Evolutionary conservation across 2,888 invertebrate species (phyloP), one percentile per base, ranked within the genome.

Genomic region (Ormyrus thymus): DNA sequence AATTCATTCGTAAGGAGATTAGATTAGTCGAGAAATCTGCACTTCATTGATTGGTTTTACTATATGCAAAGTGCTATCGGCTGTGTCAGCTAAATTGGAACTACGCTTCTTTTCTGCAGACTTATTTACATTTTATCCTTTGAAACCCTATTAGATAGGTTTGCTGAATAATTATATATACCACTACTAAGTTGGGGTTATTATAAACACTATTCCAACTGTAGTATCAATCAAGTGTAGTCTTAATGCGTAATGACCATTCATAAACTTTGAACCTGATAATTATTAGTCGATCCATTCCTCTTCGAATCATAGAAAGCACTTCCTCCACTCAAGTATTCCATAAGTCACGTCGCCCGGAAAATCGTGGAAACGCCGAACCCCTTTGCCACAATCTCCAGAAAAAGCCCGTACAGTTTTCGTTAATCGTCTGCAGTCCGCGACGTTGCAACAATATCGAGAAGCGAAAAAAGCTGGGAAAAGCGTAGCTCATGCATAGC

Each of bases 401-500:
- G 55, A 68, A 68, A 68, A 55, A n/a, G n/a, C 5, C 11, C 10
- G 43, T 43, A n/a, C 13, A 59, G 43, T 59, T 45, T 68, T 68
- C 55, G 55, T 56, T 68, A 56, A 58, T 69, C 69, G 69, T 13
- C 15, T 9, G 8, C 7, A 5, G 15, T 10, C 11, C 15, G 45
- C 5, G 7, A 15, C 15, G n/a, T 9, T 50, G 9, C 13, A 69
- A 70, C 8, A 50, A 72, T n/a, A 59, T 2, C 15, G 7, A 51
- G 66, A 13, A 50, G 55, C 53, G 55, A 45, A 53, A 55, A 64
- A 11, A 62, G 65, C 50, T 46, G 13, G n/a, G 10, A 51, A 53
- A n/a, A 69, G 64, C 7, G 56, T 15, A 29, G 58, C 69, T 69
- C 68, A 56, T 62, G 76, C 77, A 65, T 84, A 83, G 85, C 86